These are phyloP conservation scores for Drosophila orosa DNA, from an alignment of 1,140 invertebrate genomes.

Conservation along the genomic window DNA sequence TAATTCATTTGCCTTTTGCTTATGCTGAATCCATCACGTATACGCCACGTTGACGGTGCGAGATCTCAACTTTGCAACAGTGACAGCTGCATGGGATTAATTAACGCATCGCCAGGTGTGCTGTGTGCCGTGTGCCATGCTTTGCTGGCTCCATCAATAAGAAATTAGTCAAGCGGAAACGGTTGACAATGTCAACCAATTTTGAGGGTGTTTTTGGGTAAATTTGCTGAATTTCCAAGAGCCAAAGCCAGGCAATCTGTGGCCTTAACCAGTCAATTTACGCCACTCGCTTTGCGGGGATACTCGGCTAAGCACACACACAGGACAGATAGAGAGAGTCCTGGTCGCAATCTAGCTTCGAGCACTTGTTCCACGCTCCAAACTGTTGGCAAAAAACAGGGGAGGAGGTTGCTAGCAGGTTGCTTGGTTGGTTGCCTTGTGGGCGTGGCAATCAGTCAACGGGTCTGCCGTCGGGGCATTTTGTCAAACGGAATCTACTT, in stretches of 20 bases:
- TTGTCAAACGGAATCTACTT: slow-evolving; percentile 70
- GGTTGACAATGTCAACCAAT: slow-evolving; percentile 29
- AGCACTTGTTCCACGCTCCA: slow-evolving; percentile 21
- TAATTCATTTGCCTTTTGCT: slow-evolving; percentile 53
- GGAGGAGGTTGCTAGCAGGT: not conserved
- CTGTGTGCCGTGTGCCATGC: not conserved
- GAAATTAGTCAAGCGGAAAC: slow-evolving; percentile 19
- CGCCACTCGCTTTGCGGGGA: slow-evolving; percentile 7
- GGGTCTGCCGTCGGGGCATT: slow-evolving; percentile 35
- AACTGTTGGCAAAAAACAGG: not conserved
- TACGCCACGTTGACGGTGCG: slow-evolving; percentile 46
- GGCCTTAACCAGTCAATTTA: slow-evolving; percentile 29
- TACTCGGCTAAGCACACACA: slow-evolving; percentile 10
- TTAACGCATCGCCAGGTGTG: slow-evolving; percentile 57
- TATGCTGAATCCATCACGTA: slow-evolving; percentile 40
- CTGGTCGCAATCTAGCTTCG: slow-evolving; percentile 28
- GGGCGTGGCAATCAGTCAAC: slow-evolving; percentile 61
- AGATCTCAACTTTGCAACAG: slow-evolving; percentile 17
- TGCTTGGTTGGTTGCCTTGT: slow-evolving; percentile 6
- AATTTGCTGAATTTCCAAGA: slow-evolving; percentile 15
- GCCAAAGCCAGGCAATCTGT: slow-evolving; percentile 24
- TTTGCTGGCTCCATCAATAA: slow-evolving; percentile 21
- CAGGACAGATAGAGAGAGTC: not conserved
- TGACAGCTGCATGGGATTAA: slow-evolving; percentile 56
- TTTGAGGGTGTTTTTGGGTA: slow-evolving; percentile 10